phyloP scores from a whole-genome alignment of 2,888 invertebrate genomes.

The Mayetiola destructor region DNA sequence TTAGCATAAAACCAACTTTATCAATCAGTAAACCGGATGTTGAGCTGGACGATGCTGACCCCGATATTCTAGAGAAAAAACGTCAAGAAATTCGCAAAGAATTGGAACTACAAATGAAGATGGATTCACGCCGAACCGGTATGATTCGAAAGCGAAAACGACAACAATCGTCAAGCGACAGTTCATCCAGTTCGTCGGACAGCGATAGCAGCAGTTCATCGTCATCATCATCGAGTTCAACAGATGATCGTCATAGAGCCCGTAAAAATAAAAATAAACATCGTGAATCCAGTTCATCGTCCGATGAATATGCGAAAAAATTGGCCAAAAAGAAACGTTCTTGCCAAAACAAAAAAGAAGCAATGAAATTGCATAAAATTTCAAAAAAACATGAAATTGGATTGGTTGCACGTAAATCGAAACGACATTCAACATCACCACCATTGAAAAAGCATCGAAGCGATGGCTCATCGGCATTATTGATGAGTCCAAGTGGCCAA shows the following conservation, averaged over 20 bases:
- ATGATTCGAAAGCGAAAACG: conserved; percentile 30
- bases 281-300: conserved; percentile 47
- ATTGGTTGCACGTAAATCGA: not conserved
- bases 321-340: conserved; percentile 34
- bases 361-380: conserved; percentile 15
- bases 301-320: conserved; percentile 48
- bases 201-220: conserved; percentile 29
- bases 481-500: not conserved
- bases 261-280: conserved; percentile 3
- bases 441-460: not conserved
- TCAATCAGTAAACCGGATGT: conserved; percentile 8
- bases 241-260: conserved; percentile 13
- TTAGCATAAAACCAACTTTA: not conserved
- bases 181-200: conserved; percentile 29
- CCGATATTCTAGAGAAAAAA: conserved; percentile 17
- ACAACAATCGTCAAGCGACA: conserved; percentile 27
- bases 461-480: not conserved
- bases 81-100: conserved; percentile 17
- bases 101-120: conserved; percentile 17
- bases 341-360: conserved; percentile 17
- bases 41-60: conserved; percentile 18
- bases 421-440: not conserved
- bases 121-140: conserved; percentile 24
- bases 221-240: conserved; percentile 29
- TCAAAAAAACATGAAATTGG: not conserved